A percentile compares a stretch with the other conserved stretches of the same genome.
Evolutionary conservation across 2,113 vertebrate species (phyloP).

Genomic region (Ammodytes marinus): DNA sequence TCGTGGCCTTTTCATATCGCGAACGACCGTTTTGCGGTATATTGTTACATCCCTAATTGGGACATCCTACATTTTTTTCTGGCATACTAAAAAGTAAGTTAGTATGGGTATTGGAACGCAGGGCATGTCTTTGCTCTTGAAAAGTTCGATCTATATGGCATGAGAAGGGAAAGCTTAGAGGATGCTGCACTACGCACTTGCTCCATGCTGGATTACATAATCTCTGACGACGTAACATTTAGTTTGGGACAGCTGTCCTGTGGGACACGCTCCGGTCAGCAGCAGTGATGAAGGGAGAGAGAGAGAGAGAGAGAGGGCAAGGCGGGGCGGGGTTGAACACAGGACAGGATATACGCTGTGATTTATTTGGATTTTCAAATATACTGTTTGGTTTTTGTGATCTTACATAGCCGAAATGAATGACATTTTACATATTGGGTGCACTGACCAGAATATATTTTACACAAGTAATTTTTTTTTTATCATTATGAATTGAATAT

Average conservation of each 20-base stretch:
- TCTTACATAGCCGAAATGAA: not conserved
- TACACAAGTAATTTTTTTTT: not conserved
- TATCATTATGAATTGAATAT: not conserved
- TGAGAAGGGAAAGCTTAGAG: slow-evolving; percentile 50
- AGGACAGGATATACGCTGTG: slow-evolving; percentile 5
- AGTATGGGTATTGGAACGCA: too few relatives aligned
- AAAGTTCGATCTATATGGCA: slow-evolving; percentile 37
- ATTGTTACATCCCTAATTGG: too few relatives aligned
- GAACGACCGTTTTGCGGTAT: too few relatives aligned
- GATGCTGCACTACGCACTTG: slow-evolving; percentile 54
- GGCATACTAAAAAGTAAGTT: too few relatives aligned
- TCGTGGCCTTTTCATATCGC: too few relatives aligned
- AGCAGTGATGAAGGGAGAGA: slow-evolving; percentile 33
- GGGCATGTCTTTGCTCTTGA: not conserved
- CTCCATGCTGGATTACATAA: slow-evolving; percentile 74
- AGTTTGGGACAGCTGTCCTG: slow-evolving; percentile 78
- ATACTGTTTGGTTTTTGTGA: not conserved
- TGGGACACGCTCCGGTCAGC: slow-evolving; percentile 63
- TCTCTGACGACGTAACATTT: slow-evolving; percentile 67
- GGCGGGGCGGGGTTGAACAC: not conserved
- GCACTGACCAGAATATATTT: not conserved
- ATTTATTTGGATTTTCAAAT: slow-evolving; percentile 29
- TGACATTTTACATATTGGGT: not conserved
- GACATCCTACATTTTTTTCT: too few relatives aligned
- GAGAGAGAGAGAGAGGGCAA: not conserved